Conservation (phyloP, 1,140 invertebrate species). For the Drosophila melanica region DNA sequence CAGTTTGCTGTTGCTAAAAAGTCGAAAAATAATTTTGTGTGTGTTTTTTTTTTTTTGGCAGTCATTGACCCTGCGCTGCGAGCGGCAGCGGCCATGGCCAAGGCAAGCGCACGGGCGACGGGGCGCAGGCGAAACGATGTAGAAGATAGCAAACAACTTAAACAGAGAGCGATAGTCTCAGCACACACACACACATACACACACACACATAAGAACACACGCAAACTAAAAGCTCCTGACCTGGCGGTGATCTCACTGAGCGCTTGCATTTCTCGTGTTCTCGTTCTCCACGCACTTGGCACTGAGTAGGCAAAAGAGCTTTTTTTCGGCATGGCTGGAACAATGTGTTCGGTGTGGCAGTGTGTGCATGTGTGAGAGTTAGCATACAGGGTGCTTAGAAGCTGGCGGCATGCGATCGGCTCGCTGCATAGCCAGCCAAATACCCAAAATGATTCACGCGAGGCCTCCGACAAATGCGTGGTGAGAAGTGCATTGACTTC, state of each 20-base stretch:
- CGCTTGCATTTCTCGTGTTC: constrained; percentile 28
- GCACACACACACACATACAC: constrained; percentile 26
- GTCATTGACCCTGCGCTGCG: constrained; percentile 71
- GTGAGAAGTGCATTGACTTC: constrained; percentile 47
- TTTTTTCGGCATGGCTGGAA: constrained; percentile 37
- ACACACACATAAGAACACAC: no score
- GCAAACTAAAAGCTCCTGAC: constrained; percentile 39
- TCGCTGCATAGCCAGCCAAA: constrained; percentile 39
- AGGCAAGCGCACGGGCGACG: constrained; percentile 32
- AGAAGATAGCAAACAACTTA: constrained; percentile 81
- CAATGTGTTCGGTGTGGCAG: constrained; percentile 11
- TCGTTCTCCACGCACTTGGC: constrained; percentile 31
- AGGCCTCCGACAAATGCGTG: constrained; percentile 34
- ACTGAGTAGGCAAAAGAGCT: constrained; percentile 28
- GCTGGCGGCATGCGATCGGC: constrained; percentile 16
- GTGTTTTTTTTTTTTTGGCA: constrained; percentile 69
- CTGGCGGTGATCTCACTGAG: constrained; percentile 46
- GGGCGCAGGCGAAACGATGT: constrained; percentile 45
- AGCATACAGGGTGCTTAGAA: constrained; percentile 51
- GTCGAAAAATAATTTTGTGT: constrained; percentile 59
- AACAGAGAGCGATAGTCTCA: constrained; percentile 70
- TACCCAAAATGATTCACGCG: constrained; percentile 47
- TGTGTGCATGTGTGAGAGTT: constrained; percentile 21
- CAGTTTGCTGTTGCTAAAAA: constrained; percentile 63
- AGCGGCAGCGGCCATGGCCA: constrained; percentile 58